Evolutionary conservation across 2,888 invertebrate genomes (phyloP).

Genomic region (Poecilobothrus nobilitatus): DNA sequence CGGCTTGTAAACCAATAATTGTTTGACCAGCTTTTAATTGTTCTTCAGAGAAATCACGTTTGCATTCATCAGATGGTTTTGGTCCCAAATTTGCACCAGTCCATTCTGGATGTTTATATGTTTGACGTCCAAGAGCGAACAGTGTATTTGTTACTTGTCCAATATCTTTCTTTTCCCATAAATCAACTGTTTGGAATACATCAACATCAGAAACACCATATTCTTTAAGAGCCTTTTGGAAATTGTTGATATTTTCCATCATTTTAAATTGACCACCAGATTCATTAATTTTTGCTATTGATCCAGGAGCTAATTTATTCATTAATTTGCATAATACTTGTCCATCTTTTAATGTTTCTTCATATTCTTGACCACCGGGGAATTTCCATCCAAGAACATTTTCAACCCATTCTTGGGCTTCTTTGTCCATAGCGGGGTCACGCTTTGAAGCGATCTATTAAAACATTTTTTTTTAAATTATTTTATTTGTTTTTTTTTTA

Average conservation of each 20-base stretch:
- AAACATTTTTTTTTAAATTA: conserved; percentile 16
- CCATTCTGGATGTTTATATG: conserved; percentile 77
- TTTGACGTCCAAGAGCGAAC: conserved; percentile 78
- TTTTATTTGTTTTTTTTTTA: too few relatives aligned
- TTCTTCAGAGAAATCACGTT: conserved; percentile 89
- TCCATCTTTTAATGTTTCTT: conserved; percentile 87
- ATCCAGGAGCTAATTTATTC: conserved; percentile 85
- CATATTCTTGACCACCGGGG: conserved; percentile 70
- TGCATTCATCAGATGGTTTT: conserved; percentile 88
- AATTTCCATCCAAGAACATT: conserved; percentile 77
- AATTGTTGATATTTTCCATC: conserved; percentile 98
- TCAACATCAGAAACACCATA: conserved; percentile 88
- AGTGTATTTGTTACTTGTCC: conserved; percentile 75
- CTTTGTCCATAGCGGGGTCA: conserved; percentile 69
- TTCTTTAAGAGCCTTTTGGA: conserved; percentile 75
- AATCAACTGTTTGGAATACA: conserved; percentile 93
- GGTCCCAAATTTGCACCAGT: conserved; percentile 85
- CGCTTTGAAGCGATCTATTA: conserved; percentile 69
- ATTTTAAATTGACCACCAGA: conserved; percentile 96
- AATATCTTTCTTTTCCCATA: conserved; percentile 91
- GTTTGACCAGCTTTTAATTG: conserved; percentile 80
- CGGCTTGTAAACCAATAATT: conserved; percentile 89
- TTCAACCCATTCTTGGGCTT: conserved; percentile 91
- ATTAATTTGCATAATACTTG: conserved; percentile 87
- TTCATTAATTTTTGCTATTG: conserved; percentile 83